Evolutionary conservation across 2,888 invertebrate species (phyloP), one percentile per base, ranked within the genome.

Genomic region (Conus canariensis): DNA sequence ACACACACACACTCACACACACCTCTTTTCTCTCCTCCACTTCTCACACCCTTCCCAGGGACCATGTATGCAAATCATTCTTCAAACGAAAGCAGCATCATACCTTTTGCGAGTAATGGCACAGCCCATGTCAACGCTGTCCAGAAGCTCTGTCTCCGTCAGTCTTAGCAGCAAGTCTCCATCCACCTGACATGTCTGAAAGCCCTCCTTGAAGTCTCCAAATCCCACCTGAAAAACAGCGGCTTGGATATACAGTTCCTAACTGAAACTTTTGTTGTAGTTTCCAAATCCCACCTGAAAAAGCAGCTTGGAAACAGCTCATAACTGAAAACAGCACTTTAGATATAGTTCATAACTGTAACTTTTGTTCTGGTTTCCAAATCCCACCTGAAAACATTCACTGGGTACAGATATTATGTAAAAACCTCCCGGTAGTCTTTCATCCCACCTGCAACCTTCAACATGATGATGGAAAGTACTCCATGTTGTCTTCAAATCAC

Each of bases 161-260:
- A 99, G 97, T 96, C 98, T 98, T 90, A 99, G 97, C 92, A 99
- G 97, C 88, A 99, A 97, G 97, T 99, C 99, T 12, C 99, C 99
- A 96, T 99, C 99, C 64, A 99, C 99, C 96, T 98, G 97, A 95
- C 99, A 98, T 90, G 98, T 98, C 85, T 97, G 97, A 96, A 99
- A 99, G 96, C 98, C 98, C 4, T 97, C 97, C 5, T 98, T 97
- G 94, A 98, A 98, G 95, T 98, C 98, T 25, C 97, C 97, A 96
- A 99, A 99, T 0, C 99, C 99, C 94, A 99, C 99, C 97, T 97
- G 94, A 25, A 94, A 93, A 89, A 67, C 77, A n/a, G 77, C 90
- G 14, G 90, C 14, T 45, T 45, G 85, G n/a, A 77, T 22, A 77
- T 1, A 77, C 45, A 16, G 60, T 64, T 16, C 16, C 0, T 6